phyloP scores from a whole-genome alignment of 2,888 invertebrate genomes.

The Aphrophora alni region DNA sequence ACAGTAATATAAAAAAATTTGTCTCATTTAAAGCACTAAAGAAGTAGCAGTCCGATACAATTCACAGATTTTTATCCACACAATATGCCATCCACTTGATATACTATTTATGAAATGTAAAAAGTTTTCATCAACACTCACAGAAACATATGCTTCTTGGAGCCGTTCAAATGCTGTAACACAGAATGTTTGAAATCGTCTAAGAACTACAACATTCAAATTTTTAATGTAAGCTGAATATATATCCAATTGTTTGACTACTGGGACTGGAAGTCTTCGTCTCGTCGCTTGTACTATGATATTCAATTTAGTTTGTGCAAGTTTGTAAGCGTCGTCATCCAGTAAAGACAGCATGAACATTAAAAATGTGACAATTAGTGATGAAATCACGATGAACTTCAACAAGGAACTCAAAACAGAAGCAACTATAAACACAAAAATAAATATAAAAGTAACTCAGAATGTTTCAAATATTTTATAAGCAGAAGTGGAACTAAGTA shows the following conservation, averaged over 20 bases:
- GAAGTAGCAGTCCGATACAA: not conserved
- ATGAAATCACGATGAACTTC: conserved; percentile 22
- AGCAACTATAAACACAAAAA: conserved; percentile 38
- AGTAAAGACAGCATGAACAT: conserved; percentile 32
- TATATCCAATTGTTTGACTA: not conserved
- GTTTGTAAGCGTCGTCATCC: conserved; percentile 35
- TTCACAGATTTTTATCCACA: conserved; percentile 20
- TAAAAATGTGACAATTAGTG: conserved; percentile 17
- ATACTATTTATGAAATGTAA: conserved; percentile 32
- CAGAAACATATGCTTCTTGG: not conserved
- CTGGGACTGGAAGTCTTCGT: not conserved
- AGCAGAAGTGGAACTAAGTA: too few species aligned
- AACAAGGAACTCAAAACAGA: conserved; percentile 27
- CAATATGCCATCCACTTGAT: conserved; percentile 34
- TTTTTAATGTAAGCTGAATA: not conserved
- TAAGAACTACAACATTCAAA: not conserved
- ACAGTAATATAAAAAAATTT: not conserved
- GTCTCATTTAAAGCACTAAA: not conserved
- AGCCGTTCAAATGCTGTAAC: not conserved
- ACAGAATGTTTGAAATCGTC: not conserved
- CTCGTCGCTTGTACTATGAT: not conserved
- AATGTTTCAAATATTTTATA: too few species aligned
- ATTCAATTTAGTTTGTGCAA: conserved; percentile 2
- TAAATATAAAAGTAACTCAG: not conserved
- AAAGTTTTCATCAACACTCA: conserved; percentile 31